Percentiles rank a stretch among this genome's conserved stretches.
These are phyloP conservation scores for Drosophila neotestacea DNA, from an alignment of 2,888 invertebrate species.

Conservation along the genomic window DNA sequence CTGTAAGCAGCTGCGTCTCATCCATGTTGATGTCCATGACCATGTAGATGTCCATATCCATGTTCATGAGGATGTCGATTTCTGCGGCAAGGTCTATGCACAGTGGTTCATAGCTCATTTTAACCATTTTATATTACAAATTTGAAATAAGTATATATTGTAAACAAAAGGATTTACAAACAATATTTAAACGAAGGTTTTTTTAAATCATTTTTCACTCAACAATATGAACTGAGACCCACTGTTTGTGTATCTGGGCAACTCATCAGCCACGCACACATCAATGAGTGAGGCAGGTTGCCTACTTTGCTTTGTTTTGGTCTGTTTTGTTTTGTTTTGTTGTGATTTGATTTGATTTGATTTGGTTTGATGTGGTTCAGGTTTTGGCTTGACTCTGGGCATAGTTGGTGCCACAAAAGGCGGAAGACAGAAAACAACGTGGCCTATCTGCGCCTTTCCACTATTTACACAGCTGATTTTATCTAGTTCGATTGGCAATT, in stretches of 20 bases:
- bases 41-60: conserved; percentile 25
- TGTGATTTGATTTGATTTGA: conserved; percentile 39
- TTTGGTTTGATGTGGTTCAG: conserved; percentile 47
- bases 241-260: conserved; percentile 41
- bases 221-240: no score
- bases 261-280: conserved; percentile 57
- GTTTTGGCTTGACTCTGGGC: conserved; percentile 6
- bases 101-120: not conserved
- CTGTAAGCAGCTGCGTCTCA: conserved; percentile 50
- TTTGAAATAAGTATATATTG: no score
- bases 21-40: conserved; percentile 22
- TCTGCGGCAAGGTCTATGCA: conserved; percentile 22
- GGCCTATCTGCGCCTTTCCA: conserved; percentile 72
- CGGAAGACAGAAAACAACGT: not conserved
- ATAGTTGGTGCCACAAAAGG: conserved; percentile 24
- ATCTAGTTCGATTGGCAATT: conserved; percentile 81
- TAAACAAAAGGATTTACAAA: no score
- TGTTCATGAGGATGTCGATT: not conserved
- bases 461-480: conserved; percentile 78
- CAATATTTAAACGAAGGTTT: no score
- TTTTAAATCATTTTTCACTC: no score
- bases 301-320: conserved; percentile 22
- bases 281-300: conserved; percentile 49
- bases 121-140: no score
- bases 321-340: conserved; percentile 27